Percentiles rank a stretch among this genome's conserved stretches.
Conservation (phyloP, 2,113 vertebrate species). For the Numenius arquata region DNA sequence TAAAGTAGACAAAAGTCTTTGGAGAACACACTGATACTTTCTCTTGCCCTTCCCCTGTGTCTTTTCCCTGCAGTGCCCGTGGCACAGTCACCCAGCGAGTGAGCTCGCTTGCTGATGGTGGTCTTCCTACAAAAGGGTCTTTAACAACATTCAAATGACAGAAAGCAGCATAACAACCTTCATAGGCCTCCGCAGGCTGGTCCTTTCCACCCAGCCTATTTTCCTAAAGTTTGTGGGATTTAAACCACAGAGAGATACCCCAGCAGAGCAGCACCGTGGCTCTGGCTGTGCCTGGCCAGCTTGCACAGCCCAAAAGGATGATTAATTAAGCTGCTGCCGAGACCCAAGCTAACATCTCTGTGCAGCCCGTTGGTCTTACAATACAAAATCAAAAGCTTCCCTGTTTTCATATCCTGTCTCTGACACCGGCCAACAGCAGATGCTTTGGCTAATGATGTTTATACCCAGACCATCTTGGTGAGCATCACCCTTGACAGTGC, state of each 20-base stretch:
- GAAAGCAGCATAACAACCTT: background rate
- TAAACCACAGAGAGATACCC: background rate
- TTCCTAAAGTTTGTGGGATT: background rate
- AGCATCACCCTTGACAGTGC: background rate
- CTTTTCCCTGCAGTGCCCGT: background rate
- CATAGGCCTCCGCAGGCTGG: accelerated
- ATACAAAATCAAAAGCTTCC: background rate
- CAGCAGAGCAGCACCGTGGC: background rate
- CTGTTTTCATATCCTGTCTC: background rate
- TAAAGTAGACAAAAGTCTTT: background rate
- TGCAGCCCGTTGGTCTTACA: background rate
- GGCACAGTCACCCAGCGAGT: accelerated
- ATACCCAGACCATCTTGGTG: background rate
- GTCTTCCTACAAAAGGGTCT: background rate
- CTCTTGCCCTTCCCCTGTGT: background rate
- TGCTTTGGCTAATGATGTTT: constrained; percentile 1
- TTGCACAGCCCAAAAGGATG: background rate
- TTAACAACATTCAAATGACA: background rate
- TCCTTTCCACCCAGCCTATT: background rate
- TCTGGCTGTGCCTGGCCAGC: background rate
- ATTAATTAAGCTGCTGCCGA: background rate
- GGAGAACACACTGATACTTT: background rate
- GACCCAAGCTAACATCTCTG: background rate
- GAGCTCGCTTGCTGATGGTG: background rate
- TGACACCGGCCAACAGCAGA: background rate